Conservation (phyloP, 2,113 vertebrate genomes). For the Dasyurus viverrinus region DNA sequence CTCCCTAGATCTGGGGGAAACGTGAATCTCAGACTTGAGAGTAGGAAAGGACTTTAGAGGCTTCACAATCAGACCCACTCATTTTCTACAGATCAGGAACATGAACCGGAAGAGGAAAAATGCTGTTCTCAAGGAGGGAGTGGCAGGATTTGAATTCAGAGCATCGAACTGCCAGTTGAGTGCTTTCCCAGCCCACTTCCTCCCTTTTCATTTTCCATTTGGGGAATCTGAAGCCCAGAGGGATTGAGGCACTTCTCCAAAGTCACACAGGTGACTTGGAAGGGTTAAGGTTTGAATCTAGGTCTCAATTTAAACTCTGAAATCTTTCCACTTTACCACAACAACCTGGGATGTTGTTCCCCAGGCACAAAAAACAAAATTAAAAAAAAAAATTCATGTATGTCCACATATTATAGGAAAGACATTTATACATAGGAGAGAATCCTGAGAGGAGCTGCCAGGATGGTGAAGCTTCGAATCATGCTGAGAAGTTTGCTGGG, state of each 20-base stretch:
- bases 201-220: background rate
- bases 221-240: background rate
- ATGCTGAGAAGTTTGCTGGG: background rate
- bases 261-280: background rate
- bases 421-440: background rate
- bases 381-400: background rate
- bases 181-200: background rate
- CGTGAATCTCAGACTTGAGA: background rate
- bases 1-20: background rate
- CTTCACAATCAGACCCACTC: background rate
- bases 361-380: too few species aligned
- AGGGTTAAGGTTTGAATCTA: background rate
- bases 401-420: background rate
- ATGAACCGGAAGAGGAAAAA: background rate
- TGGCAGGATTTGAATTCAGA: too few species aligned
- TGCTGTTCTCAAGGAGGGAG: too few species aligned
- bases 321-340: background rate
- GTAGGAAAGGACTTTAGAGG: background rate
- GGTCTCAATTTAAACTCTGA: background rate
- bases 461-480: background rate
- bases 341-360: background rate
- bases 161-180: background rate
- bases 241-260: background rate
- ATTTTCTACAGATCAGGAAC: background rate
- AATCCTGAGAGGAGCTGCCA: background rate